Conservation (phyloP, 2,113 vertebrate genomes). For the Baryphthengus martii region DNA sequence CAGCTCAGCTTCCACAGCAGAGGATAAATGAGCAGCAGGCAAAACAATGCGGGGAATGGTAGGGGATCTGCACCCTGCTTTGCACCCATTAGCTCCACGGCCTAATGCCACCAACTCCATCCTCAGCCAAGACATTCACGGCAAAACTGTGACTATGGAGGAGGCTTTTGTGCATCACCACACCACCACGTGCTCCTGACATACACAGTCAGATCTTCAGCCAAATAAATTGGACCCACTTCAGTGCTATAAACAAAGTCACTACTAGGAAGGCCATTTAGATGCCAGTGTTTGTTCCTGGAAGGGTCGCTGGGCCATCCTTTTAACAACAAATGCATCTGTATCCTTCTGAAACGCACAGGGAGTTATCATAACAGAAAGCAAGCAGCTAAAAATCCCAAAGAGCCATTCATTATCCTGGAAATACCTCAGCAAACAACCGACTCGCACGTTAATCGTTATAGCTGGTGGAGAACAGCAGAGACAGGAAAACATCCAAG, state of each 20-base stretch:
- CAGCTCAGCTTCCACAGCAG: background rate
- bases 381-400: background rate
- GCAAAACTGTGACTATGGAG: background rate
- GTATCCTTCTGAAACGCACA: background rate
- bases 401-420: background rate
- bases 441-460: rapidly evolving
- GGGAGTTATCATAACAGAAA: background rate
- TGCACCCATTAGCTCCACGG: background rate
- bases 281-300: background rate
- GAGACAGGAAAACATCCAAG: background rate
- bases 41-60: rapidly evolving
- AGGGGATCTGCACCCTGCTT: background rate
- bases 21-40: background rate
- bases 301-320: background rate
- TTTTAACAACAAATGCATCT: background rate
- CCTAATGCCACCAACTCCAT: background rate
- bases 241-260: background rate
- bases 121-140: background rate
- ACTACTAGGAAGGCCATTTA: background rate
- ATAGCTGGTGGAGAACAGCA: background rate
- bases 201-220: background rate
- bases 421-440: background rate
- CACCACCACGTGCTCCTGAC: background rate
- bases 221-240: background rate
- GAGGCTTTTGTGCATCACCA: background rate